These are phyloP conservation scores for Chaenogobius annularis DNA, from an alignment of 2,113 vertebrate species.

Conservation along the genomic window DNA sequence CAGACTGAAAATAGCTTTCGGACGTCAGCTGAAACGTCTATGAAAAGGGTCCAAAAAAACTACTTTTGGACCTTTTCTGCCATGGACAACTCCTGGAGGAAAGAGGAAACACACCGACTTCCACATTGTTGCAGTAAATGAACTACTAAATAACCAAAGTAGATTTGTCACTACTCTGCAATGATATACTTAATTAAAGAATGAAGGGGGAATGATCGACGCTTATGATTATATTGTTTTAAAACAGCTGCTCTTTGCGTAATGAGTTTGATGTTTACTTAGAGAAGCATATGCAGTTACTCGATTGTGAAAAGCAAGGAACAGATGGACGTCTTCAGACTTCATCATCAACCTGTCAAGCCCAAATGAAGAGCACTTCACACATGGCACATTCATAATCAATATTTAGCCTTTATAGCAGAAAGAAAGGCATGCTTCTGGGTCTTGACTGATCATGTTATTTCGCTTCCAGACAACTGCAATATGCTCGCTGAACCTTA, in stretches of 20 bases:
- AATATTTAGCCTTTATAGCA: not conserved
- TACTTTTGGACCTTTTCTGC: too few species aligned
- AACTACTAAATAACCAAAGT: too few species aligned
- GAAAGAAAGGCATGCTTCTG: not conserved
- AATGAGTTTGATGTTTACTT: constrained; percentile 47
- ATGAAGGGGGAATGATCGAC: constrained; percentile 1
- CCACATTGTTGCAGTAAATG: too few species aligned
- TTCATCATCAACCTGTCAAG: not conserved
- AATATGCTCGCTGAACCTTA: constrained; percentile 27
- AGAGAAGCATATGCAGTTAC: constrained; percentile 30
- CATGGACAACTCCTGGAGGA: too few species aligned
- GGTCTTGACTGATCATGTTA: constrained; percentile 10
- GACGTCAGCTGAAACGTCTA: too few species aligned
- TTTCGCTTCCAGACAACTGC: constrained; percentile 7
- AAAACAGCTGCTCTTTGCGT: constrained; percentile 44
- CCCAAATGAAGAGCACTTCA: not conserved
- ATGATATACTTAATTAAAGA: not conserved
- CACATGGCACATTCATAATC: not conserved
- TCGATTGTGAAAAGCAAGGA: constrained; percentile 15
- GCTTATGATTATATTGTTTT: constrained; percentile 8
- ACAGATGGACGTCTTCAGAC: constrained; percentile 41
- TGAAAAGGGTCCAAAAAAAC: too few species aligned
- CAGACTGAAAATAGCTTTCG: too few species aligned
- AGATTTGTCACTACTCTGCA: not conserved
- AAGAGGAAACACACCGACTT: too few species aligned